Conservation (phyloP, 2,797 vertebrate species). For the Coluber constrictor region DNA sequence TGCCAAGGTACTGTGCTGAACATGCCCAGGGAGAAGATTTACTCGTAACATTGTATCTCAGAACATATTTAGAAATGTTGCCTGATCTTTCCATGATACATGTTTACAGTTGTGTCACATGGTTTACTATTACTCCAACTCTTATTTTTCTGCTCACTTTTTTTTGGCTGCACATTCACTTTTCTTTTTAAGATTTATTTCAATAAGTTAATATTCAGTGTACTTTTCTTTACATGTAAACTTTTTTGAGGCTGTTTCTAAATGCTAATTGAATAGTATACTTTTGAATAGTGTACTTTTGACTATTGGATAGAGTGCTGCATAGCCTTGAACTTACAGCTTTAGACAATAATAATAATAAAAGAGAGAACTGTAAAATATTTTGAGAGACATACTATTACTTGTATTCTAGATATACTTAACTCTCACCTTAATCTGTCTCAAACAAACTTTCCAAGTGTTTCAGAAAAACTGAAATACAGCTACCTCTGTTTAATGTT, state of each 20-base stretch:
- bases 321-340: neutral
- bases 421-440: neutral
- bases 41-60: no score
- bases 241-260: neutral
- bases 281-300: neutral
- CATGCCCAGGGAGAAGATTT: no score
- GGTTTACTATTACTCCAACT: neutral
- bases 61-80: neutral
- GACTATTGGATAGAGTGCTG: neutral
- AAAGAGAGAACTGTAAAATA: neutral
- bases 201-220: neutral
- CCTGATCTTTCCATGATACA: neutral
- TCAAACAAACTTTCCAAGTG: neutral
- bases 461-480: no score
- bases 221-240: neutral
- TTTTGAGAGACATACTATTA: neutral
- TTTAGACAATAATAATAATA: neutral
- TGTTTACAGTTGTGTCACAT: neutral
- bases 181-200: neutral
- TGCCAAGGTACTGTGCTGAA: no score
- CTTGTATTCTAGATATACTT: neutral
- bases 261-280: neutral
- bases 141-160: neutral
- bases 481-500: no score
- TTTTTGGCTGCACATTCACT: neutral